Evolutionary conservation across 2,113 vertebrate species (phyloP).

Genomic region (Melanostigma gelatinosum): DNA sequence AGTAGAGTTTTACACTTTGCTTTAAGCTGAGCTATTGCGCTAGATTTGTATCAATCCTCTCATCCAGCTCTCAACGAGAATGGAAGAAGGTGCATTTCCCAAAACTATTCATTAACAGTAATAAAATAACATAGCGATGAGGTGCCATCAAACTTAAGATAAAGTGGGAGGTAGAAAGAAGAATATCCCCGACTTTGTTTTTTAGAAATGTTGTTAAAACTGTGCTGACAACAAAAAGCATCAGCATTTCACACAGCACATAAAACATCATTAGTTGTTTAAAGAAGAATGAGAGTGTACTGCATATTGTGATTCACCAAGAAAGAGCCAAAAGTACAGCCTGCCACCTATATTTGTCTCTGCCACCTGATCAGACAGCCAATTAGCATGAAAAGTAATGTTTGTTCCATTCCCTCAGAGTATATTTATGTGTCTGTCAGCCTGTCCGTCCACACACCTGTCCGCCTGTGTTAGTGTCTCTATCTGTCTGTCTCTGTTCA

Average conservation of each 20-base stretch:
- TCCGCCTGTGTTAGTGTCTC: constrained; percentile 21
- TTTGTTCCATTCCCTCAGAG: constrained; percentile 36
- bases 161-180: not conserved
- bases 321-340: constrained; percentile 21
- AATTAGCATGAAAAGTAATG: constrained; percentile 70
- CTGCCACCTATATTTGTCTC: constrained; percentile 57
- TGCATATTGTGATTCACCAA: constrained; percentile 31
- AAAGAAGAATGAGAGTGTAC: constrained; percentile 25
- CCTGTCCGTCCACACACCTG: constrained; percentile 40
- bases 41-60: too few relatives aligned
- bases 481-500: constrained; percentile 30
- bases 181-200: constrained; percentile 29
- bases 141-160: not conserved
- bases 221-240: constrained; percentile 10
- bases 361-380: constrained; percentile 62
- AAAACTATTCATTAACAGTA: not conserved
- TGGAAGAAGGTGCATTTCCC: not conserved
- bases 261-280: constrained; percentile 33
- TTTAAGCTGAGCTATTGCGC: too few relatives aligned
- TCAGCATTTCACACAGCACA: constrained; percentile 35
- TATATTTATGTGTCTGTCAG: constrained; percentile 51
- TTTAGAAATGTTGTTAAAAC: constrained; percentile 26
- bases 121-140: not conserved
- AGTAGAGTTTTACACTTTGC: too few relatives aligned
- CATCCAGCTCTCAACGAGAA: too few relatives aligned